Base-by-base conservation (phyloP, 2,113 vertebrate species). In the Panthera uncia region DNA sequence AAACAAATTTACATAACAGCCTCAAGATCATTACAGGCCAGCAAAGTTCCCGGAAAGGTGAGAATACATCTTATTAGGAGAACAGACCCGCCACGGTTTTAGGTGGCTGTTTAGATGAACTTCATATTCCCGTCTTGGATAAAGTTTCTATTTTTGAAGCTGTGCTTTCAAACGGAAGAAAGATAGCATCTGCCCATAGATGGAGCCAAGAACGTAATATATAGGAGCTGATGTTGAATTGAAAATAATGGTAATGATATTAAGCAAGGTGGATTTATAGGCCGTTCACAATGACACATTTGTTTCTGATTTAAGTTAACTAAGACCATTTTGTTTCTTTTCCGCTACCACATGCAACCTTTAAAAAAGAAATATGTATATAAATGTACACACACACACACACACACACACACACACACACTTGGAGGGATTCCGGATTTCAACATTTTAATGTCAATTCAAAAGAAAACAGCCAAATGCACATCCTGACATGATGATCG, bases 291-390 rank as follows among this genome's bases (percentile, higher is more conserved):
- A 52, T 61, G n/a, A 95, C 78, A 96, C 92, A 97, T 97, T 95
- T 97, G 76, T 93, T 98, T 98, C 84, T 96, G 27, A 61, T 98
- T 89, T 97, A 50, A 16, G 68, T 57, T 97, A 96, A 96, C 94
- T 85, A 94, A 98, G 95, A 96, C 69, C 78, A 97, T 98, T 98
- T 96, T 82, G 97, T 79, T 87, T 89, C 31, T 95, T 89, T 92
- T 94, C 81, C 65, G 85, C 94, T 96, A 98, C 97, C n/a, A 97
- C 50, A 61, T 9, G 0, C 33, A 52, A 92, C 9, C 41, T 95
- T 91, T 90, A 52, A 55, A 83, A 65, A 79, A 21, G 36, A 96
- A 97, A 96, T 15, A n/a, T 19, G 95, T 16, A 89, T 94, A 12
- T 45, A 97, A 9, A 96, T 14, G 19, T 27, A 13, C 13, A 71